Conservation (phyloP, 2,888 invertebrate species). For the Drosophila greeni region DNA sequence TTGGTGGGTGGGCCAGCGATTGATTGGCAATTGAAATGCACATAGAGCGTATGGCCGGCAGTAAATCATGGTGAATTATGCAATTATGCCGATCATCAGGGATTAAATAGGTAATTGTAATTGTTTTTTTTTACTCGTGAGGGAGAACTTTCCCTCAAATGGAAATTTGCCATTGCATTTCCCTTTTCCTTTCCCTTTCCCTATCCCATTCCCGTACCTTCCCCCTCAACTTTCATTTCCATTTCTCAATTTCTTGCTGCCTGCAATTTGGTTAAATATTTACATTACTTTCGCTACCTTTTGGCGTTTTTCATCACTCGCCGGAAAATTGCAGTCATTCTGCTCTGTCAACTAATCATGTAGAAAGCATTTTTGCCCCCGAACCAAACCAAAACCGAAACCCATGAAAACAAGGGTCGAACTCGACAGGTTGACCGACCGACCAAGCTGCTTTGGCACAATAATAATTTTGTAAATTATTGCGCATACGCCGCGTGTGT, state of each 20-base stretch:
- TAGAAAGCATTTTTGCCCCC: constrained; percentile 53
- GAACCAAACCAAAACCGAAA: constrained; percentile 2
- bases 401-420: background rate
- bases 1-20: constrained; percentile 22
- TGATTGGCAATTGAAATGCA: constrained; percentile 46
- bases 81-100: constrained; percentile 36
- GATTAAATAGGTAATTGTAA: constrained; percentile 37
- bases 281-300: constrained; percentile 27
- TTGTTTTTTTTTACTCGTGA: background rate
- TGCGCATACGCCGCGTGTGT: constrained; percentile 66
- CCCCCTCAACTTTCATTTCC: constrained; percentile 1
- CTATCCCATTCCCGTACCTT: background rate
- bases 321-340: constrained; percentile 30
- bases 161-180: constrained; percentile 1
- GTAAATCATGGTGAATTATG: constrained; percentile 39
- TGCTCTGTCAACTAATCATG: constrained; percentile 68
- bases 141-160: constrained; percentile 2
- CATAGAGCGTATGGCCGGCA: constrained; percentile 15
- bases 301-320: constrained; percentile 19
- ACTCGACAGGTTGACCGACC: constrained; percentile 4
- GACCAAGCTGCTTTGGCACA: constrained; percentile 50
- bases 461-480: constrained; percentile 70
- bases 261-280: constrained; percentile 31
- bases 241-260: constrained; percentile 13
- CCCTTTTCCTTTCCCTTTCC: background rate